Evolutionary conservation across 2,888 invertebrate species (phyloP), one percentile per base, ranked within the genome.

Genomic region (Labia minor): DNA sequence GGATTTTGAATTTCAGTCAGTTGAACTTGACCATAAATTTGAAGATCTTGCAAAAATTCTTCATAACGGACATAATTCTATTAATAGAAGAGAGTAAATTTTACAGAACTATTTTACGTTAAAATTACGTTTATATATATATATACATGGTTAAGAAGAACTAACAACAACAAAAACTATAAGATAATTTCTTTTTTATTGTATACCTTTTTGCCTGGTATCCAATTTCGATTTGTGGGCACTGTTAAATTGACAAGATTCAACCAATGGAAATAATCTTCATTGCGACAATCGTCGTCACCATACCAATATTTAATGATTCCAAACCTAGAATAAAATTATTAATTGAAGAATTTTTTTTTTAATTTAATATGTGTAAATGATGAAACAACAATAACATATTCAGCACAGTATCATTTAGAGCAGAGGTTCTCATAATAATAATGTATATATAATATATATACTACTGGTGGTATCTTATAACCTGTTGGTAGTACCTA

Each of bases 291-390:
- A n/a, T n/a, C n/a, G n/a, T n/a, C n/a, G 74, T 86, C 83, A 1
- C 86, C 85, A 71, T 88, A 89, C 85, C 86, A 89, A 72, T 89
- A 85, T 72, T 89, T 88, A 68, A 89, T 87, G 65, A 89, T 89
- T 0, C 89, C 88, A 72, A 85, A 90, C 20, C 88, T 88, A 76
- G 1, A 67, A 74, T 11, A 68, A 37, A 66, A 61, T 61, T 10
- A 61, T 18, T 18, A n/a, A n/a, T n/a, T n/a, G n/a, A n/a, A n/a
- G n/a, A 8, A 33, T 33, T 33, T 33, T 33, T 33, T 33, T 33
- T 33, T 33, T 33, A 33, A 6, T 33, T 33, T n/a, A n/a, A n/a
- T n/a, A n/a, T n/a, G n/a, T n/a, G n/a, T n/a, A n/a, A n/a, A n/a
- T n/a, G n/a, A n/a, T n/a, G n/a, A n/a, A n/a, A n/a, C n/a, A n/a